Base-by-base conservation (phyloP, 2,888 invertebrate species). In the Diplazon laetatorius region DNA sequence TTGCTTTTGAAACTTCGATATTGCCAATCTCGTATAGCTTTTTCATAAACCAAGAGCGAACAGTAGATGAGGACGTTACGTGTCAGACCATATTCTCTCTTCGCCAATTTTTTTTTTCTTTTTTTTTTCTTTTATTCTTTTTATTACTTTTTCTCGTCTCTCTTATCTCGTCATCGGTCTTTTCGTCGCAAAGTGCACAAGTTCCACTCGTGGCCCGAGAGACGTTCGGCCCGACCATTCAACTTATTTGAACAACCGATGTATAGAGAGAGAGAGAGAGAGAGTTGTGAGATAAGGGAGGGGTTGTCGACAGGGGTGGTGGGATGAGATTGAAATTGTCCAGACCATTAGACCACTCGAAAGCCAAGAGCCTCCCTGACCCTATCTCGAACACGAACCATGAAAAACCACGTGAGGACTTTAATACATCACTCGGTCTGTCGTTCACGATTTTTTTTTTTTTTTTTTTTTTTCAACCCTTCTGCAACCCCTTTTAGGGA, bases 291-390 rank as follows among this genome's bases (percentile, higher is more conserved):
- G 37, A 8, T 37, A 8, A n/a, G 8, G 14, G 6, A 25, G 25
- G 22, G 5, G 25, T 5, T 9, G n/a, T 30, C 6, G 30, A 6
- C 30, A 2, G 6, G 30, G n/a, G 50, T 12, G 20, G 50, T 30
- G 22, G 52, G n/a, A 52, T 52, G 22, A 52, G 22, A n/a, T n/a
- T 22, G 14, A 52, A 52, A 52, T 14, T 52, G 52, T 22, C 16
- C 55, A 25, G 52, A 52, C 52, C 52, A 55, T 55, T 35, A 55
- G 30, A 30, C 0, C 55, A 55, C 55, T 55, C 55, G 10, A 30
- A 35, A 14, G 30, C 6, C n/a, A 14, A 55, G 55, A 55, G 55
- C 16, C 14, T 14, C 14, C 14, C 1, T 55, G n/a, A n/a, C n/a
- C 14, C 9, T 9, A 30, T 55, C 30, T 16, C 30, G 14, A 55